These are phyloP conservation scores for Epiblema foenella DNA, from an alignment of 2,888 invertebrate genomes.

Conservation along the genomic window DNA sequence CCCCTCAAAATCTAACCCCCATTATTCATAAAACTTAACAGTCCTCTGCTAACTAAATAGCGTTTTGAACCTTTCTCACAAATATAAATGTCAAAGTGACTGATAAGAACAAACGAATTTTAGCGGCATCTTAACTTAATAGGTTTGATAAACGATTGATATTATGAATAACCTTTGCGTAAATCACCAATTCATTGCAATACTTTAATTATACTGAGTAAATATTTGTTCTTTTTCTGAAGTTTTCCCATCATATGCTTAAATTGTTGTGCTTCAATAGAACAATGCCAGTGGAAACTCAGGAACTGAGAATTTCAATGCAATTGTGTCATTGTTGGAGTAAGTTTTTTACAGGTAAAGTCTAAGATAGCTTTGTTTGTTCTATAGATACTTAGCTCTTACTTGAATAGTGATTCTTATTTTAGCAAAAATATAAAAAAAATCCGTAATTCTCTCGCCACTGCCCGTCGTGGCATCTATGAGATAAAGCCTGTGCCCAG, in stretches of 20 bases:
- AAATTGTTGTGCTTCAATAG: slow-evolving; percentile 27
- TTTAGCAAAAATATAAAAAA: background rate
- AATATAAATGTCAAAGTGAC: too few relatives aligned
- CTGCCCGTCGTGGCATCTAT: too few relatives aligned
- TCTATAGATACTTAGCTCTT: slow-evolving; percentile 2
- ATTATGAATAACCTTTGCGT: background rate
- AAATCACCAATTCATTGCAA: background rate
- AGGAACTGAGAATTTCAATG: slow-evolving; percentile 32
- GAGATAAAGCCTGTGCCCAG: too few relatives aligned
- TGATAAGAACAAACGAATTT: too few relatives aligned
- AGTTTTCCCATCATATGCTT: slow-evolving; percentile 37
- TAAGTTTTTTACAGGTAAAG: slow-evolving; percentile 23
- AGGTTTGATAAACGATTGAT: too few relatives aligned
- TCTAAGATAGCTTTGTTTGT: slow-evolving; percentile 31
- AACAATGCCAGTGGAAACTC: slow-evolving; percentile 38
- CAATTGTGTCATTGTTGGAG: slow-evolving; percentile 35
- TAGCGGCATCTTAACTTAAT: too few relatives aligned
- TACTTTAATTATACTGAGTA: slow-evolving; percentile 9
- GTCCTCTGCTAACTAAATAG: too few relatives aligned
- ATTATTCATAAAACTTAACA: too few relatives aligned
- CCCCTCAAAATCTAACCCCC: too few relatives aligned
- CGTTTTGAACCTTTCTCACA: too few relatives aligned
- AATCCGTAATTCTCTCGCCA: background rate
- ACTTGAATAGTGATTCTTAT: background rate
- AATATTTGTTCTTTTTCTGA: slow-evolving; percentile 19